Conservation (phyloP, 2,113 vertebrate genomes). For the Colaptes auratus region DNA sequence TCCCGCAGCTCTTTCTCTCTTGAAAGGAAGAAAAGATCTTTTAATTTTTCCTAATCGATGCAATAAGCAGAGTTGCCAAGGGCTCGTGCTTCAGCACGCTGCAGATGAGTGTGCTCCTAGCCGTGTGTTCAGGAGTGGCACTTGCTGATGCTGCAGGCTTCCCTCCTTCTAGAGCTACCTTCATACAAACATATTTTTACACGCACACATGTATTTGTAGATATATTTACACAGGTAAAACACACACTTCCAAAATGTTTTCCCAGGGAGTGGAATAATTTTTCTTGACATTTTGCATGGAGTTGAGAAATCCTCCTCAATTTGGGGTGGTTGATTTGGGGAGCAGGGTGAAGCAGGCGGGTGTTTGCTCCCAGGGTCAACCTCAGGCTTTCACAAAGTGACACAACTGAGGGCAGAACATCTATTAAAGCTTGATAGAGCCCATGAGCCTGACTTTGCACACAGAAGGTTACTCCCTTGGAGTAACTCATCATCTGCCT, state of each 20-base stretch:
- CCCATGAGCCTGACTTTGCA: not conserved
- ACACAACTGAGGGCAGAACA: not conserved
- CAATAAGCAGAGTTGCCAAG: not conserved
- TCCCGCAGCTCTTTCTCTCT: slow-evolving; percentile 23
- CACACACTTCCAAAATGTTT: not conserved
- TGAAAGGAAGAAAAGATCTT: slow-evolving; percentile 60
- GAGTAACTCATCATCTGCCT: not conserved
- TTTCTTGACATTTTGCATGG: not conserved
- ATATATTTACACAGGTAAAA: not conserved
- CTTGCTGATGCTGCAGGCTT: not conserved
- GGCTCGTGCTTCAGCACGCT: not conserved
- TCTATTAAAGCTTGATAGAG: not conserved
- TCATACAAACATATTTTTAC: not conserved
- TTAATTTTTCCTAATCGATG: slow-evolving; percentile 62
- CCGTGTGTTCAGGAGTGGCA: not conserved
- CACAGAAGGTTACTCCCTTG: not conserved
- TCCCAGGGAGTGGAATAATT: not conserved
- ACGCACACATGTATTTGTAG: too few species aligned
- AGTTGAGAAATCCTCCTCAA: slow-evolving; percentile 2
- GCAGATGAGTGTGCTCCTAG: not conserved
- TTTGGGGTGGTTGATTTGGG: not conserved
- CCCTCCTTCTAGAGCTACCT: not conserved
- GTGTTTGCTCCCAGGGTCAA: not conserved
- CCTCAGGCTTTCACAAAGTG: slow-evolving; percentile 38
- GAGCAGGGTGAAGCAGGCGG: not conserved